A percentile compares a stretch with the other conserved stretches of the same genome.
Evolutionary conservation across 1,140 invertebrate species (phyloP).

Genomic region (Drosophila parvula): DNA sequence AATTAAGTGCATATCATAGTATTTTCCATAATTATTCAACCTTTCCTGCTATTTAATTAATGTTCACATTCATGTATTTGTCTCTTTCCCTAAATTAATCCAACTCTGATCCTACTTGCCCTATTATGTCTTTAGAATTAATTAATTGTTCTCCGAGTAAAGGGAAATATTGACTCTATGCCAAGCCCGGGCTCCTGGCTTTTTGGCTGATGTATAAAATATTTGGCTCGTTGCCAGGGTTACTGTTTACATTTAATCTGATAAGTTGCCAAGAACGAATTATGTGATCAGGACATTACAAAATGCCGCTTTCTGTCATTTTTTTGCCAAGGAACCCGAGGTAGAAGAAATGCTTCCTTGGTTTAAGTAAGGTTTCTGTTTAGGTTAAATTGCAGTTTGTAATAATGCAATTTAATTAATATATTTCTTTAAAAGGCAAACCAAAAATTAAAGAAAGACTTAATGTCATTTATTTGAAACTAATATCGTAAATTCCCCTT

Average conservation of each 20-base stretch:
- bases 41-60: background rate
- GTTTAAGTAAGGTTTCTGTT: no score
- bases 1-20: background rate
- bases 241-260: conserved; percentile 16
- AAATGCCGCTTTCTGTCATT: background rate
- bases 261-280: conserved; percentile 21
- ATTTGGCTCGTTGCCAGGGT: conserved; percentile 8
- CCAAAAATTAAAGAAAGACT: background rate
- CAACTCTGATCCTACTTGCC: background rate
- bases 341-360: no score
- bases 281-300: background rate
- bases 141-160: conserved; percentile 10
- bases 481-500: conserved; percentile 3
- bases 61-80: no score
- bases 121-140: background rate
- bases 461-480: background rate
- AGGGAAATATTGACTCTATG: conserved; percentile 18
- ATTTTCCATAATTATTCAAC: no score
- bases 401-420: background rate
- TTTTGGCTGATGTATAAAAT: conserved; percentile 9
- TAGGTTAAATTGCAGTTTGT: background rate
- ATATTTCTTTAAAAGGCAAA: background rate
- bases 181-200: conserved; percentile 8
- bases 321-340: background rate
- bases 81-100: background rate